These are phyloP conservation scores for Lagopus muta DNA, from an alignment of 2,113 vertebrate genomes.

Conservation along the genomic window DNA sequence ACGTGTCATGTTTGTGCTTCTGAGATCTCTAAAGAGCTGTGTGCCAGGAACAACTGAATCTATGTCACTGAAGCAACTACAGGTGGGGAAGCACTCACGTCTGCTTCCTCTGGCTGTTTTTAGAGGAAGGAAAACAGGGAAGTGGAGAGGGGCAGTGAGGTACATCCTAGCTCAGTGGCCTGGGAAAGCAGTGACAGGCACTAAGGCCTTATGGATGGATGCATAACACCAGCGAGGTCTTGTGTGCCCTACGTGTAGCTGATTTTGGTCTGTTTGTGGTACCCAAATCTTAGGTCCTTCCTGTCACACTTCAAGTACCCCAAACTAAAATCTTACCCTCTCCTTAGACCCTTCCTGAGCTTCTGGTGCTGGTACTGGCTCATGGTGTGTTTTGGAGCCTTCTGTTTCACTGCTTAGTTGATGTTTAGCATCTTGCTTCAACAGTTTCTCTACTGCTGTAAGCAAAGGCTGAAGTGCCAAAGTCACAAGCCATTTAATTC, in stretches of 20 bases:
- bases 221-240: not conserved
- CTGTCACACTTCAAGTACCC: not conserved
- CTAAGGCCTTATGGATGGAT: not conserved
- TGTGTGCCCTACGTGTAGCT: not conserved
- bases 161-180: not conserved
- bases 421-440: not conserved
- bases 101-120: not conserved
- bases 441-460: not conserved
- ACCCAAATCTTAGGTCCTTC: not conserved
- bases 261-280: not conserved
- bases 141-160: not conserved
- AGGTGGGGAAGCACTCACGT: fast-evolving
- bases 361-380: not conserved
- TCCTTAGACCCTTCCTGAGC: not conserved
- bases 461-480: not conserved
- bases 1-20: not conserved
- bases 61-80: not conserved
- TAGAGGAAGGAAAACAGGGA: not conserved
- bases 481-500: not conserved
- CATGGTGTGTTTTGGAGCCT: not conserved
- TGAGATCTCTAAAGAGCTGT: not conserved
- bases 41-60: not conserved
- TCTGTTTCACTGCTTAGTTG: not conserved
- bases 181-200: not conserved
- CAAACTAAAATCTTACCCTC: not conserved